Conservation (phyloP, 2,797 vertebrate species). For the Erpetoichthys calabaricus region DNA sequence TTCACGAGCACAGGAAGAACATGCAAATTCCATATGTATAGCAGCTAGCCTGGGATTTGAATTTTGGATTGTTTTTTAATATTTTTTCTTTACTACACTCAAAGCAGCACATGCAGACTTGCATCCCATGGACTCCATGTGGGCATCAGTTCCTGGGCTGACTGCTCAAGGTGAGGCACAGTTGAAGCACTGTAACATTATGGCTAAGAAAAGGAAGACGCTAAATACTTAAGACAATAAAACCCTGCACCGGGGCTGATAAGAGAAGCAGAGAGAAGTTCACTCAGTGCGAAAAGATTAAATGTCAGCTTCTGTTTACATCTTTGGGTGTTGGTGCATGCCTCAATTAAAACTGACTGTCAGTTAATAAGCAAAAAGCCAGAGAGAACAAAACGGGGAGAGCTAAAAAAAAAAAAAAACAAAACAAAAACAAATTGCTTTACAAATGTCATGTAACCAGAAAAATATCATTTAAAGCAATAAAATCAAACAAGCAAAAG, state of each 20-base stretch:
- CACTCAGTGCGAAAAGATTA: slow-evolving; percentile 21
- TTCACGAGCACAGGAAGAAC: too few species aligned
- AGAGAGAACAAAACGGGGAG: neutral
- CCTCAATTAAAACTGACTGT: slow-evolving; percentile 27
- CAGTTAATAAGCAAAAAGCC: slow-evolving; percentile 9
- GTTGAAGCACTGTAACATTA: too few species aligned
- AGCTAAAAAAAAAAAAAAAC: neutral
- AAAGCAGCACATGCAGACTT: too few species aligned
- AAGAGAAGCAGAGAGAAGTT: slow-evolving; percentile 2
- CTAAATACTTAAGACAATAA: too few species aligned
- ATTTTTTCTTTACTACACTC: too few species aligned
- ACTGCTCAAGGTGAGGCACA: too few species aligned
- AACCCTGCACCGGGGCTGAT: neutral
- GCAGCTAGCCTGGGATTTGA: too few species aligned
- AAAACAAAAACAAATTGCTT: slow-evolving; percentile 3
- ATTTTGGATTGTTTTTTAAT: too few species aligned
- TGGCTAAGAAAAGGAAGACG: too few species aligned
- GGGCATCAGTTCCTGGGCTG: too few species aligned
- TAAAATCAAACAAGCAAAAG: neutral
- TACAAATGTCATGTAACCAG: neutral
- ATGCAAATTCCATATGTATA: too few species aligned
- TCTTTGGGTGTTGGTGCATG: slow-evolving; percentile 11
- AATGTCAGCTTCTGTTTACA: slow-evolving; percentile 22
- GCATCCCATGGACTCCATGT: too few species aligned
- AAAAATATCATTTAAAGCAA: neutral